Base-by-base conservation (phyloP, 2,113 vertebrate species). In the Stegostoma tigrinum region DNA sequence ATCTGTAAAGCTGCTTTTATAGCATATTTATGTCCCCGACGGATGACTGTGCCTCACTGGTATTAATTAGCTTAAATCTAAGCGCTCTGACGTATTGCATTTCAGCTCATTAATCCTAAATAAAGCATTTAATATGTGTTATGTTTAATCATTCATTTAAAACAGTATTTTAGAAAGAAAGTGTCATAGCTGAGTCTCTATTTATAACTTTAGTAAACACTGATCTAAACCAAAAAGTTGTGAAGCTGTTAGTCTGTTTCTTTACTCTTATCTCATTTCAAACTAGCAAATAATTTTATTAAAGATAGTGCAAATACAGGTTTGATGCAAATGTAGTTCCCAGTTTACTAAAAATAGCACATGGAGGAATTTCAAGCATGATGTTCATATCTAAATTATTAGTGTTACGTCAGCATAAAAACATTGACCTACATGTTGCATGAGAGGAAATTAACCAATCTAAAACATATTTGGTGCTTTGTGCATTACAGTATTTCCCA, bases 111-210 rank as follows among this genome's bases (percentile, higher is more conserved):
- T 93, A 38, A 93, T 93, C 38, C 38, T 93, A 66, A 93, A 61
- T 93, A n/a, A 93, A 93, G 61, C 55, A 66, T n/a, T 93, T 93
- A 93, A 93, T 66, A 61, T 6, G 34, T 93, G 89, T 38, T 93
- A 93, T 66, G 38, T 38, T 93, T 93, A 14, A 93, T 93, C 38
- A 23, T 93, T 23, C 61, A 66, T 66, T 93, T 17, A 90, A 90
- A 30, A 55, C 1, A 61, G 10, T 42, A 80, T 64, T 64, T n/a
- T 66, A 66, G 21, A 38, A 93, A 93, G 61, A 19, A 64, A 93
- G 89, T 66, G 21, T 38, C 89, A 66, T 67, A 23, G 89, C 61
- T 21, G 52, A 90, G 52, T 4, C 87, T 66, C 38, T 42, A 67
- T 66, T 93, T 93, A 93, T 66, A 93, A 7, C n/a, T 38, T 91